Percentiles rank a stretch among this genome's conserved stretches.
Evolutionary conservation across 2,888 invertebrate species (phyloP).

Genomic region (Xanthia icteritia): DNA sequence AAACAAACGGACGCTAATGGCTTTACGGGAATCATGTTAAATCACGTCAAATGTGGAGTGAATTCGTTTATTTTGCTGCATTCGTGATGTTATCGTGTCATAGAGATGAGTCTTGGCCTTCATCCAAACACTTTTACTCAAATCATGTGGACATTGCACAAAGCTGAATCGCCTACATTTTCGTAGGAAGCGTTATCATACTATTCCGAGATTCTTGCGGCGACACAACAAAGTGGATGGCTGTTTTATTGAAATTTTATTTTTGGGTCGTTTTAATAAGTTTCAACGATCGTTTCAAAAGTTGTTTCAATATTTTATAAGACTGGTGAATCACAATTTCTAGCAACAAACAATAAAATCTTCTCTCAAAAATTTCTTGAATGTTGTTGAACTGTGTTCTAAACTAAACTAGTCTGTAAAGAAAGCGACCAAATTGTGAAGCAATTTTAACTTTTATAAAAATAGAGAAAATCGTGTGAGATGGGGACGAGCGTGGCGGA

Average conservation of each 20-base stretch:
- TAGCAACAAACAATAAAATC: conserved; percentile 41
- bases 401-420: conserved; percentile 38
- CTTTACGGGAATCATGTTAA: conserved; percentile 77
- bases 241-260: conserved; percentile 59
- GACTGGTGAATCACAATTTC: conserved; percentile 26
- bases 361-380: conserved; percentile 9
- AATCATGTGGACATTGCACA: conserved; percentile 79
- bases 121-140: conserved; percentile 85
- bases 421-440: conserved; percentile 42
- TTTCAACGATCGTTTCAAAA: conserved; percentile 27
- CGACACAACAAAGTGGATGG: conserved; percentile 45
- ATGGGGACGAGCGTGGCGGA: conserved; percentile 65
- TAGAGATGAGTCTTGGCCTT: conserved; percentile 79
- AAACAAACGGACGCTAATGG: conserved; percentile 72
- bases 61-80: conserved; percentile 81
- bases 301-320: conserved; percentile 38
- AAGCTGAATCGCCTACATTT: conserved; percentile 68
- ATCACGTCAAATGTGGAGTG: conserved; percentile 74
- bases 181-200: conserved; percentile 49
- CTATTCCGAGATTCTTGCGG: conserved; percentile 45
- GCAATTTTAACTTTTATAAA: conserved; percentile 55
- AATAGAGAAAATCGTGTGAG: conserved; percentile 57
- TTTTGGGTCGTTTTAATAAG: conserved; percentile 54
- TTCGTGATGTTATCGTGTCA: conserved; percentile 78
- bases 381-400: conserved; percentile 34